Conservation (phyloP, 1,140 invertebrate species). For the Acromyrmex heyeri region DNA sequence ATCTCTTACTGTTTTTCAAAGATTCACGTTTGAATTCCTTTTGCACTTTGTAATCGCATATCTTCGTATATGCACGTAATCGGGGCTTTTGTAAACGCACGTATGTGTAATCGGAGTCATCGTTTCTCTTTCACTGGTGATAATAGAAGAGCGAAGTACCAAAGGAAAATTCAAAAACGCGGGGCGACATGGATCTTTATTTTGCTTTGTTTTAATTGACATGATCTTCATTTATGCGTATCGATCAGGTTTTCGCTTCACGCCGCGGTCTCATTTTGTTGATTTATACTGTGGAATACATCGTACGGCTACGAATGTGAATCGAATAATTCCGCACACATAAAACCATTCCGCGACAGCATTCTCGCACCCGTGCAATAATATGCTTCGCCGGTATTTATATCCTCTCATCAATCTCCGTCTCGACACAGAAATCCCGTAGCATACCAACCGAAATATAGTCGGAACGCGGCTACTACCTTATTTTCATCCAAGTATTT, state of each 20-base stretch:
- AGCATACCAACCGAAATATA: conserved; percentile 28
- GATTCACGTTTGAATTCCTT: background rate
- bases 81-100: background rate
- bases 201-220: conserved; percentile 7
- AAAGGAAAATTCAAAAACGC: conserved; percentile 1
- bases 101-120: conserved; percentile 37
- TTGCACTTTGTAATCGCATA: conserved; percentile 39
- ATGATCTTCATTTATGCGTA: conserved; percentile 19
- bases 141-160: background rate
- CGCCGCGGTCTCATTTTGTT: conserved; percentile 34
- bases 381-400: conserved; percentile 50
- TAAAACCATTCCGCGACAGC: conserved; percentile 48
- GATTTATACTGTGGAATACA: conserved; percentile 31
- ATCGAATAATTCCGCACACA: conserved; percentile 53
- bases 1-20: background rate
- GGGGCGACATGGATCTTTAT: background rate
- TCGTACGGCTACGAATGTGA: background rate
- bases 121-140: background rate
- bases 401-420: conserved; percentile 59
- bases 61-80: conserved; percentile 6
- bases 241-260: conserved; percentile 3
- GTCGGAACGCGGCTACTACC: background rate
- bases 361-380: conserved; percentile 46
- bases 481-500: conserved; percentile 35
- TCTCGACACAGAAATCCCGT: conserved; percentile 43